Percentiles rank a stretch among this genome's conserved stretches.
Conservation (phyloP, 1,140 invertebrate genomes). For the Drosophila arizonae region DNA sequence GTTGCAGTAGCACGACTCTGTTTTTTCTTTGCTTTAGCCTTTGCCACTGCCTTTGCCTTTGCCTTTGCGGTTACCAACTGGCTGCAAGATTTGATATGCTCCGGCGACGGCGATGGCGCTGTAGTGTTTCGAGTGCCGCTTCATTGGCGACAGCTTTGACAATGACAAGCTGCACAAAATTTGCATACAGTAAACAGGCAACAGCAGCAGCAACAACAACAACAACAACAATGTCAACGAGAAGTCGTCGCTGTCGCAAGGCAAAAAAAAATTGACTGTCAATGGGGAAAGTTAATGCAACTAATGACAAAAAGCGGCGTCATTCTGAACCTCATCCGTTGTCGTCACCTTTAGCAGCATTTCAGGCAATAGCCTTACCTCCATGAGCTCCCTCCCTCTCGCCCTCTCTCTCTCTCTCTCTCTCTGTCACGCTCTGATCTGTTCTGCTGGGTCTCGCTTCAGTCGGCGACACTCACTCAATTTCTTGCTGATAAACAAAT, state of each 20-base stretch:
- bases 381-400: background rate
- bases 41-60: background rate
- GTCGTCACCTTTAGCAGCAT: slow-evolving; percentile 20
- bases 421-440: background rate
- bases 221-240: slow-evolving; percentile 20
- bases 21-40: background rate
- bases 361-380: background rate
- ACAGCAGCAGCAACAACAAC: slow-evolving; percentile 17
- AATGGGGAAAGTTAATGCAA: slow-evolving; percentile 74
- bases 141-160: slow-evolving; percentile 38
- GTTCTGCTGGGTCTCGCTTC: slow-evolving; percentile 44
- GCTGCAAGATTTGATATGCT: slow-evolving; percentile 10
- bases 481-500: slow-evolving; percentile 79
- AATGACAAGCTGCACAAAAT: slow-evolving; percentile 57
- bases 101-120: background rate
- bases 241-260: slow-evolving; percentile 1
- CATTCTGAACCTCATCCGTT: slow-evolving; percentile 20
- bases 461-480: slow-evolving; percentile 78
- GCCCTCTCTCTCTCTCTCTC: too few relatives aligned
- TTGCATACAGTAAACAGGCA: slow-evolving; percentile 61
- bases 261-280: slow-evolving; percentile 71
- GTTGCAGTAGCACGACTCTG: background rate
- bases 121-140: slow-evolving; percentile 5
- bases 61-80: slow-evolving; percentile 8
- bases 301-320: slow-evolving; percentile 68